Evolutionary conservation across 1,140 invertebrate species (phyloP), one percentile per base, ranked within the genome.

Genomic region (Drosophila lacteicornis): DNA sequence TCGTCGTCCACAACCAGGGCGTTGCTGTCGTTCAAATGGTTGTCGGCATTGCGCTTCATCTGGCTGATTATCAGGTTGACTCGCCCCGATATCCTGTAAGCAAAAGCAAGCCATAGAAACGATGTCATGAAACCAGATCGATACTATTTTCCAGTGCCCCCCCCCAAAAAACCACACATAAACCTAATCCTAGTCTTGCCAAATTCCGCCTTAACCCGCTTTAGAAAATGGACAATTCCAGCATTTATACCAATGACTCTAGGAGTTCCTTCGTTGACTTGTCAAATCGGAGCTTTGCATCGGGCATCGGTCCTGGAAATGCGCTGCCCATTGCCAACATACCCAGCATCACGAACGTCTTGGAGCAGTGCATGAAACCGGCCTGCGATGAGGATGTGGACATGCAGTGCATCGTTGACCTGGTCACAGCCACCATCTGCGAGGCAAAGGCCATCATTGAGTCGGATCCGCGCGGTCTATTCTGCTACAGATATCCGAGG

Each of bases 51-150:
- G 3, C 81, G 69, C 43, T 75, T 75, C 82, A 88, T 85, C 49
- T 88, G 84, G 49, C 63, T 79, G 40, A 88, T 91, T 49, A 88
- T 90, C 27, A 88, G 65, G 22, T 88, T 79, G n/a, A 88, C 70
- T 13, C 84, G 59, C 7, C 84, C 84, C 27, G 84, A 75, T 3
- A 88, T 67, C 56, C 84, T 90, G 7, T 40, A 73, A 79, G 53
- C 22, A 58, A 45, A 73, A 73, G 53, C 22, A 58, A 57, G 40
- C 40, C 40, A 55, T 13, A 19, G 17, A 7, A 49, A 43, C 45
- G 2, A 17, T 33, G 40, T 61, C 33, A 38, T 55, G 1, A 49
- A 30, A 15, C 4, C 6, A 63, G 3, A 51, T 50, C 4, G 36
- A 19, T 4, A n/a, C 9, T 8, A 15, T 40, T 25, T 22, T 38